Percentiles rank a stretch among this genome's conserved stretches.
These are phyloP conservation scores for Caenorhabditis sp. DNA, from an alignment of 2,888 invertebrate genomes.

Conservation along the genomic window DNA sequence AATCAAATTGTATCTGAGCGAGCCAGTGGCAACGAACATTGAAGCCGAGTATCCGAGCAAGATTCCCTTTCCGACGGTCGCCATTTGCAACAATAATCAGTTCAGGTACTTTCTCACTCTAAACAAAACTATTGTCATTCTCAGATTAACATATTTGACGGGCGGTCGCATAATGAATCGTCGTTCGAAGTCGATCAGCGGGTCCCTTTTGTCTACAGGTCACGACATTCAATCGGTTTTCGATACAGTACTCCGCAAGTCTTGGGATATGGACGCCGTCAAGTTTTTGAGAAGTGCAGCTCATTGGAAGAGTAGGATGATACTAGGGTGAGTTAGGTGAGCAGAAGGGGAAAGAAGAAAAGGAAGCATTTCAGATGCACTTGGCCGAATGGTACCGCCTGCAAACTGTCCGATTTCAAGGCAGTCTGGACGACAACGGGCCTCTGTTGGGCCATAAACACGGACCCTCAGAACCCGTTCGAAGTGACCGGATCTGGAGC, in stretches of 20 bases:
- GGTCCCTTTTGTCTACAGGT: conserved; percentile 47
- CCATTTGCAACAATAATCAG: conserved; percentile 78
- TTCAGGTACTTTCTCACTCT: conserved; percentile 63
- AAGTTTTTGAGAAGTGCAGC: conserved; percentile 75
- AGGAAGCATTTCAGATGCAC: conserved; percentile 59
- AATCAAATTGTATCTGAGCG: conserved; percentile 59
- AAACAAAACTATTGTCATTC: not conserved
- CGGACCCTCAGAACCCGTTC: conserved; percentile 70
- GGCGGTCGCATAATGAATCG: conserved; percentile 73
- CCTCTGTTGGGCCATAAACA: conserved; percentile 78
- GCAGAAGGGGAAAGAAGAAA: no score
- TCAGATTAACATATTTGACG: conserved; percentile 75
- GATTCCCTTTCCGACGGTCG: conserved; percentile 75
- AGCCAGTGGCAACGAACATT: conserved; percentile 76
- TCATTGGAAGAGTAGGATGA: conserved; percentile 77
- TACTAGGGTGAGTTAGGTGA: conserved; percentile 66
- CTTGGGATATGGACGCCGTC: conserved; percentile 77
- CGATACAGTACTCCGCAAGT: conserved; percentile 64
- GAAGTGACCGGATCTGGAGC: conserved; percentile 72
- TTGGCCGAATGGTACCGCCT: conserved; percentile 77
- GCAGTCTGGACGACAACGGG: conserved; percentile 78
- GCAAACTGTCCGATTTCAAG: conserved; percentile 69
- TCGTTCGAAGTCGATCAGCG: conserved; percentile 48
- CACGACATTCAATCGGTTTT: conserved; percentile 51
- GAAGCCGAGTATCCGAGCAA: conserved; percentile 76